phyloP scores from a whole-genome alignment of 1,140 invertebrate species.

The Matsumurasca onukii region DNA sequence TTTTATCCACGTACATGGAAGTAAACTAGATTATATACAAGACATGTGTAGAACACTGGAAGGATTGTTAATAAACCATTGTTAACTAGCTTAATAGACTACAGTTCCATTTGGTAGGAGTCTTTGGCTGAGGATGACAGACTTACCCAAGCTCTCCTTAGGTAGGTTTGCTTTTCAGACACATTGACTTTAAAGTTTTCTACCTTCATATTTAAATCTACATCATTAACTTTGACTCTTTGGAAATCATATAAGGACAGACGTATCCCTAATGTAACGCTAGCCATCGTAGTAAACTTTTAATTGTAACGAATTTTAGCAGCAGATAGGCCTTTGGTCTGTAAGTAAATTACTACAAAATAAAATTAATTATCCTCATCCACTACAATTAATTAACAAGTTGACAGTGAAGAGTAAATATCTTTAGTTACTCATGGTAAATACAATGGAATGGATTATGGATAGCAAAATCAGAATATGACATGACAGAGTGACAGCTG shows the following conservation, averaged over 20 bases:
- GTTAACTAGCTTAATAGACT: neutral
- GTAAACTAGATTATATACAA: no score
- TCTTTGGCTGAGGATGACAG: neutral
- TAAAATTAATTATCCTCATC: no score
- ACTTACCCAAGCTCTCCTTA: conserved; percentile 52
- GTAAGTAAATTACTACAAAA: no score
- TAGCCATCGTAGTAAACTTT: conserved; percentile 30
- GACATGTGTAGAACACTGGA: neutral
- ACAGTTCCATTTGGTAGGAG: neutral
- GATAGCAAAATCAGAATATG: no score
- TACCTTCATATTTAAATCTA: conserved; percentile 55
- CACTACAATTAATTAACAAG: no score
- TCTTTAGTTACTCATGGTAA: no score
- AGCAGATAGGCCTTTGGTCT: no score
- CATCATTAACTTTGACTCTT: conserved; percentile 51
- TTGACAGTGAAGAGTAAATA: no score
- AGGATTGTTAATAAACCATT: neutral
- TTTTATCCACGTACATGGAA: no score
- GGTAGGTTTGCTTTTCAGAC: conserved; percentile 49
- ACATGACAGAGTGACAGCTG: no score
- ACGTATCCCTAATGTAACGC: conserved; percentile 46
- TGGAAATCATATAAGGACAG: conserved; percentile 46
- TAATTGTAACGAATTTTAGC: no score
- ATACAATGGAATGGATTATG: no score
- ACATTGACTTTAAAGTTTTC: conserved; percentile 50